phyloP scores from a whole-genome alignment of 2,797 vertebrate genomes.

The Cyclura pinguis region DNA sequence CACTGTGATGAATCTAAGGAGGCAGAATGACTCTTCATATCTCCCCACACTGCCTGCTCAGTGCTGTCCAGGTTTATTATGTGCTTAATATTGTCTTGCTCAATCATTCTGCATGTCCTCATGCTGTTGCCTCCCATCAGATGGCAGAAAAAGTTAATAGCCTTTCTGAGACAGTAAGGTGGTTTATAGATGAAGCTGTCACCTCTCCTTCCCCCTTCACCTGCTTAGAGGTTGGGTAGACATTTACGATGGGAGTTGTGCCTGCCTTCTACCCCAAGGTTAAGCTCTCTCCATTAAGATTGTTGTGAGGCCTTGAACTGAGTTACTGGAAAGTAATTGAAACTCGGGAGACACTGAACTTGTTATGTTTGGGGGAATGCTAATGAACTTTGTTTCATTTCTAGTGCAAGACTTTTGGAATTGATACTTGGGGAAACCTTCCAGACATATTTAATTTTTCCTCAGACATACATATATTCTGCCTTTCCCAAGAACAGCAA shows the following conservation, averaged over 20 bases:
- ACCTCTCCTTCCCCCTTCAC: conserved; percentile 24
- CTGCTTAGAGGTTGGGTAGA: conserved; percentile 48
- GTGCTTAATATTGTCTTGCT: conserved; percentile 22
- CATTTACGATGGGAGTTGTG: conserved; percentile 36
- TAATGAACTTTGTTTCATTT: conserved; percentile 55
- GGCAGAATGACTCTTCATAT: background rate
- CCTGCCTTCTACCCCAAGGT: conserved; percentile 48
- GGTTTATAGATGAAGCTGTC: conserved; percentile 31
- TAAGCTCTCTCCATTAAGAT: conserved; percentile 63
- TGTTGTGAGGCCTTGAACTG: conserved; percentile 54
- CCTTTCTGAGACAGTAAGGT: conserved; percentile 35
- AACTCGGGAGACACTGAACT: conserved; percentile 42
- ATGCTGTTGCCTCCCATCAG: conserved; percentile 38
- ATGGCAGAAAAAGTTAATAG: conserved; percentile 46
- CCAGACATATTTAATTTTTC: conserved; percentile 10
- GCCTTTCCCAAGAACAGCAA: background rate
- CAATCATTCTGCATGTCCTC: conserved; percentile 18
- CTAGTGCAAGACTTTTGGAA: background rate
- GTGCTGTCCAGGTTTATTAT: background rate
- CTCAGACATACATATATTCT: background rate
- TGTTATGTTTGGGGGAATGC: conserved; percentile 48
- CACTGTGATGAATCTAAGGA: conserved; percentile 2
- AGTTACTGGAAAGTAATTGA: conserved; percentile 66
- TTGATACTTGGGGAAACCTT: background rate
- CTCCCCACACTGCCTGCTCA: background rate